Base-by-base conservation (phyloP, 1,140 invertebrate species). In the Drosophila arawakana region DNA sequence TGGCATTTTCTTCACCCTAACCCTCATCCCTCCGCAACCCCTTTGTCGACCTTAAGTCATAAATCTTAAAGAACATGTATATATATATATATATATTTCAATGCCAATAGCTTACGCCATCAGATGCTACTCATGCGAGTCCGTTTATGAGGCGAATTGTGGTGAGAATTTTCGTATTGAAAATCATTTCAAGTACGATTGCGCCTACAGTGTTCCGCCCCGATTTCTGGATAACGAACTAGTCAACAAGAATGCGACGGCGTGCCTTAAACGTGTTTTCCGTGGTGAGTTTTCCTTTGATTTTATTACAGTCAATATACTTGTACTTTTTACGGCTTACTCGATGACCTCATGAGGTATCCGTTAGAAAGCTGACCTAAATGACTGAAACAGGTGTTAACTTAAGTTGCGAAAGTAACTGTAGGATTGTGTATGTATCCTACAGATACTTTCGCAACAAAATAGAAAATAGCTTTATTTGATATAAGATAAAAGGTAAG, bases 91-190 rank as follows among this genome's bases (percentile, higher is more conserved):
- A 37, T 44, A 39, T 60, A 74, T 78, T 65, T 78, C 79, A 86
- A 88, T 88, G 83, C 76, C 84, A 88, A 77, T 61, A 91, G 90
- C 78, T 71, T 80, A 73, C 59, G 86, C 86, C 75, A 91, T 91
- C 68, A 80, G 78, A 60, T 91, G 90, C 70, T 91, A 83, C 30
- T 70, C 84, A 69, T 91, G 90, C 61, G 90, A 91, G 63, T 91
- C 90, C 18, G 78, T 80, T 43, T 91, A 90, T 57, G 83, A 91
- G 54, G 18, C 63, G 6, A 75, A 67, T 37, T 91, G 90, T 37
- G 90, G 78, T 41, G 90, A 91, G 54, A 73, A 91, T 54, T 91
- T 91, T 54, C 75, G 78, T n/a, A 59, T 67, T 46, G 90, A 90
- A 58, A 80, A 90, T 25, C 68, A 91, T 77, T 91, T 91, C 67